Conservation (phyloP, 2,797 vertebrate genomes). For the Silurus lanzhouensis region DNA sequence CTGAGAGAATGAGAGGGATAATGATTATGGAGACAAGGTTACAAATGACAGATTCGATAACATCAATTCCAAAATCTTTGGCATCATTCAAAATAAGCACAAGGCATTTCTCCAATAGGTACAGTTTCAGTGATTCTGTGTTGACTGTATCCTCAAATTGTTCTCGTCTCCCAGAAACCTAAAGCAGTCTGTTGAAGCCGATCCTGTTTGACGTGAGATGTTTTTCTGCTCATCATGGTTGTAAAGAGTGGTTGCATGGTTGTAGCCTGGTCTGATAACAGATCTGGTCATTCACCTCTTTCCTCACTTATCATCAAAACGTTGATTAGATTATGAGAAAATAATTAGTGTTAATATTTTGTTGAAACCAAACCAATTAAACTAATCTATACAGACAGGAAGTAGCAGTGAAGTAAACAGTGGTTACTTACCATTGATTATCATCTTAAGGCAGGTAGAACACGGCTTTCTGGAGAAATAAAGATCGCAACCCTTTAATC, state of each 20-base stretch:
- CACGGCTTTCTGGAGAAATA: conserved; percentile 96
- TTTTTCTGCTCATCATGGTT: neutral
- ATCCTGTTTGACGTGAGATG: neutral
- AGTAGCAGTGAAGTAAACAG: neutral
- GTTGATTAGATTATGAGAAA: too few species aligned
- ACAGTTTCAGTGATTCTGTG: neutral
- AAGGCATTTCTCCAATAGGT: neutral
- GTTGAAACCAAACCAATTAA: neutral
- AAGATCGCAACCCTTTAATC: conserved; percentile 84
- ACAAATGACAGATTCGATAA: too few species aligned
- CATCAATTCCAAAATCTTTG: neutral
- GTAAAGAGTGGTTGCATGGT: neutral
- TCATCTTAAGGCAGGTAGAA: conserved; percentile 94
- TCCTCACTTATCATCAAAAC: neutral
- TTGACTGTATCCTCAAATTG: neutral
- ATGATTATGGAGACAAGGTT: neutral
- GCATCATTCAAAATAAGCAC: neutral
- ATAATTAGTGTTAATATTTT: neutral
- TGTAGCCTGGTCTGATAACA: neutral
- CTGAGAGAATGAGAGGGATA: conserved; percentile 64
- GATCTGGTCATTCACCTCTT: neutral
- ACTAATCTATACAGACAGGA: neutral
- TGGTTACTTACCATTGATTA: conserved; percentile 86
- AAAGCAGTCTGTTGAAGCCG: neutral
- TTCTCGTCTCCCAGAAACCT: neutral